A percentile compares a stretch with the other conserved stretches of the same genome.
Conservation (phyloP, 2,888 invertebrate species). For the Pediacus dermestoides region DNA sequence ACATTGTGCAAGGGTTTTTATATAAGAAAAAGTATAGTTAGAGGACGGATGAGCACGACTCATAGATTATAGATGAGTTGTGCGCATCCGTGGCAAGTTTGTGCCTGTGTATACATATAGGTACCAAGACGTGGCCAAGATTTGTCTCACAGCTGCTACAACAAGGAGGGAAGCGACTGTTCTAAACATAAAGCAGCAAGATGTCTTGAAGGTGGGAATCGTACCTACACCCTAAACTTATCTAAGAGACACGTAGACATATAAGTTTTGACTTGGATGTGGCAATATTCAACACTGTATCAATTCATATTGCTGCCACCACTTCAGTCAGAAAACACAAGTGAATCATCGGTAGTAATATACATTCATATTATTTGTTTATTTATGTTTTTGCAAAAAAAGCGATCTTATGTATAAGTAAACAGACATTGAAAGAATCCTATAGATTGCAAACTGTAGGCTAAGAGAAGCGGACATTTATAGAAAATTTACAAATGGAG, state of each 20-base stretch:
- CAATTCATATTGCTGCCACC: constrained; percentile 51
- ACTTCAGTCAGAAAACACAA: constrained; percentile 39
- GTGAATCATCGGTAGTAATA: constrained; percentile 39
- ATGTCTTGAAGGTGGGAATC: constrained; percentile 39
- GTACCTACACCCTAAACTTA: constrained; percentile 37
- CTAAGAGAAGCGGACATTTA: constrained; percentile 47
- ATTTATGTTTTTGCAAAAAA: constrained; percentile 39
- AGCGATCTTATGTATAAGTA: constrained; percentile 36
- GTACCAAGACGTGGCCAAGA: constrained; percentile 10
- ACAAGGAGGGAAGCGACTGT: constrained; percentile 41
- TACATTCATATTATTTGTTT: constrained; percentile 36
- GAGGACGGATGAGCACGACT: too few species aligned
- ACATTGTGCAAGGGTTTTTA: too few species aligned
- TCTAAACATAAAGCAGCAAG: constrained; percentile 45
- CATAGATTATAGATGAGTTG: constrained; percentile 11
- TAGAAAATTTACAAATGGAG: too few species aligned
- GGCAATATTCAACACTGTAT: constrained; percentile 45
- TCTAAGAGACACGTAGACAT: constrained; percentile 34
- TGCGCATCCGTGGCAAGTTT: constrained; percentile 7
- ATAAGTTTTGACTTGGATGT: constrained; percentile 36
- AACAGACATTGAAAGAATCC: constrained; percentile 42
- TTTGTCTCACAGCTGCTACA: constrained; percentile 16
- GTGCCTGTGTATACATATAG: constrained; percentile 3
- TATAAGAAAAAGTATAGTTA: too few species aligned
- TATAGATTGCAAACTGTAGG: constrained; percentile 44